phyloP scores from a whole-genome alignment of 2,888 invertebrate species.

The Strigamia maritima region DNA sequence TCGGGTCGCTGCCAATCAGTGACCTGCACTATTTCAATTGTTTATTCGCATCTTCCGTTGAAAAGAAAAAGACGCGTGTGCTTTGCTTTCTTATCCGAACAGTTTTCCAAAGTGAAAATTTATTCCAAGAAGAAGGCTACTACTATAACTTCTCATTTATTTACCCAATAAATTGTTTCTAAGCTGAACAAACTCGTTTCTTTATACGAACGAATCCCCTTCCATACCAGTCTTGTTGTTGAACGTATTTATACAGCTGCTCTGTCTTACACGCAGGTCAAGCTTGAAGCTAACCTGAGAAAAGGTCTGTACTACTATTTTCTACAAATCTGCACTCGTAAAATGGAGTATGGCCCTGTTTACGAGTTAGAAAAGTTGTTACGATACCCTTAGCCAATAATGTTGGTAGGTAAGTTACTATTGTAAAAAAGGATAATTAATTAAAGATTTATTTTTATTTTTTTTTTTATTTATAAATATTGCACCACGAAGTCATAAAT shows the following conservation, averaged over 20 bases:
- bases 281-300: constrained; percentile 28
- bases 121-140: neutral
- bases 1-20: neutral
- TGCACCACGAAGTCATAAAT: neutral
- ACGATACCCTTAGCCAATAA: constrained; percentile 32
- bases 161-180: constrained; percentile 31
- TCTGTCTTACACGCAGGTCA: constrained; percentile 30
- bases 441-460: neutral
- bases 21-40: neutral
- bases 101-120: constrained; percentile 19
- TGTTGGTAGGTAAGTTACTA: neutral
- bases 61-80: neutral
- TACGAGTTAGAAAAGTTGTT: constrained; percentile 29
- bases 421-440: neutral
- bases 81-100: neutral
- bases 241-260: constrained; percentile 21
- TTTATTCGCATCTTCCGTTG: neutral
- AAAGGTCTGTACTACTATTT: neutral
- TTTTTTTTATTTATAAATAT: neutral
- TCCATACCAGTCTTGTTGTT: neutral
- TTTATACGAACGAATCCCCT: neutral
- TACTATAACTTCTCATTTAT: constrained; percentile 24
- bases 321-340: neutral
- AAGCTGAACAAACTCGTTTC: constrained; percentile 8
- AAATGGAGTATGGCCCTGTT: constrained; percentile 18